Evolutionary conservation across 2,888 invertebrate genomes (phyloP), one percentile per base, ranked within the genome.

Genomic region (Opisthograptis luteolata): DNA sequence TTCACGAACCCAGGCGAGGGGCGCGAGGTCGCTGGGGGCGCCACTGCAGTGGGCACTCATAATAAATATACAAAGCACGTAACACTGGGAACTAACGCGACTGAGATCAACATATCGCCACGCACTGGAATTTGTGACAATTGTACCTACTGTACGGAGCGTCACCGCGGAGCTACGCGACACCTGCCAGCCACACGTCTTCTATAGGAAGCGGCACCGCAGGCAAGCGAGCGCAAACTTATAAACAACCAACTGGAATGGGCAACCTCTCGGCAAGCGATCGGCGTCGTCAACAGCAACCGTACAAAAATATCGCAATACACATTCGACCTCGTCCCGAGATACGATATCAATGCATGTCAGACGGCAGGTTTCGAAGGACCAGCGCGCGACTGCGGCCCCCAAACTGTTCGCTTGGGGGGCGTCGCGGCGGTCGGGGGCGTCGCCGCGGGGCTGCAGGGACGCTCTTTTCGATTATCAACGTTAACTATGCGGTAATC

Each of bases 91-190:
- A 68, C 4, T 70, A 68, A 67, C 61, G 64, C 66, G 64, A 70
- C 64, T 81, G 82, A 82, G 82, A 82, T 82, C 82, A 79, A 61
- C 54, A 42, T 44, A 39, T 39, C 56, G 60, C 57, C 55, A 48
- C 60, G 58, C 64, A 60, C 63, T 67, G 71, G 69, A 68, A 69
- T 70, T 71, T 74, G 79, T 75, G 79, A 77, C 75, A 61, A 61
- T 30, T 31, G 40, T 50, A 49, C 42, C 42, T n/a, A n/a, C n/a
- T n/a, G n/a, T n/a, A n/a, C n/a, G n/a, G n/a, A n/a, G n/a, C n/a
- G n/a, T n/a, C n/a, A n/a, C 41, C 20, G 22, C 27, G 12, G 14
- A 6, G 15, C 9, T 17, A 14, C 30, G 12, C n/a, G 6, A 24
- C 35, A 2, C 19, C 12, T 19, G 31, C 13, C 9, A 19, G n/a